Conservation (phyloP, 2,113 vertebrate genomes). For the Deroptyus accipitrinus region DNA sequence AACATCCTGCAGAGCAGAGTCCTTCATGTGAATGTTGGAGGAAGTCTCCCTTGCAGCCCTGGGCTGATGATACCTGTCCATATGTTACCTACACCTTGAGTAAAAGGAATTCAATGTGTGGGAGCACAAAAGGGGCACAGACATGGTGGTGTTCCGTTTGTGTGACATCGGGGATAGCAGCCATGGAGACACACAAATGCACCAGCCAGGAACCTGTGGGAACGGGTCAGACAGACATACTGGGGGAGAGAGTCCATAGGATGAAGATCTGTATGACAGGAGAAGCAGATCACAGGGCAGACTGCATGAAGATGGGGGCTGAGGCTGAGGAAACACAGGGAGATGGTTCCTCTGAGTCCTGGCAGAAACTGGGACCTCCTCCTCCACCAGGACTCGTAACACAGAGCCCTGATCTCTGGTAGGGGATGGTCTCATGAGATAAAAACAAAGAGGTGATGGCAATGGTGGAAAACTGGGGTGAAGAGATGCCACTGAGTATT, state of each 20-base stretch:
- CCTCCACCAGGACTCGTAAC: background rate
- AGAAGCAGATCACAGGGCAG: background rate
- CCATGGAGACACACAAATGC: fast-evolving
- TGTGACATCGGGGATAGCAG: background rate
- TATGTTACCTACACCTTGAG: background rate
- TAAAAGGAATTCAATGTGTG: fast-evolving
- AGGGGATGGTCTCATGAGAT: background rate
- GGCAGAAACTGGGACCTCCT: background rate
- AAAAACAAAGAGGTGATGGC: background rate
- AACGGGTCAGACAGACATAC: fast-evolving
- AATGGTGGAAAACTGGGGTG: background rate
- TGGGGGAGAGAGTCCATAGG: background rate
- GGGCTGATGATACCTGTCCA: background rate
- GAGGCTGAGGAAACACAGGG: background rate
- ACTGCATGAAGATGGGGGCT: background rate
- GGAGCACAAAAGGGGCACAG: background rate
- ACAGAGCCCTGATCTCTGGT: background rate
- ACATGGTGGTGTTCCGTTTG: background rate
- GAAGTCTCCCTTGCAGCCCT: background rate
- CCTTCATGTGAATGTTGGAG: background rate
- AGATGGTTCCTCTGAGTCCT: background rate
- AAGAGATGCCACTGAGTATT: background rate
- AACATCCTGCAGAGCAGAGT: background rate
- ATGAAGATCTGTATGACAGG: fast-evolving
- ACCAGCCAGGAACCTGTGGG: background rate